Evolutionary conservation across 2,797 vertebrate species (phyloP), one percentile per base, ranked within the genome.

Genomic region (Catharus ustulatus): DNA sequence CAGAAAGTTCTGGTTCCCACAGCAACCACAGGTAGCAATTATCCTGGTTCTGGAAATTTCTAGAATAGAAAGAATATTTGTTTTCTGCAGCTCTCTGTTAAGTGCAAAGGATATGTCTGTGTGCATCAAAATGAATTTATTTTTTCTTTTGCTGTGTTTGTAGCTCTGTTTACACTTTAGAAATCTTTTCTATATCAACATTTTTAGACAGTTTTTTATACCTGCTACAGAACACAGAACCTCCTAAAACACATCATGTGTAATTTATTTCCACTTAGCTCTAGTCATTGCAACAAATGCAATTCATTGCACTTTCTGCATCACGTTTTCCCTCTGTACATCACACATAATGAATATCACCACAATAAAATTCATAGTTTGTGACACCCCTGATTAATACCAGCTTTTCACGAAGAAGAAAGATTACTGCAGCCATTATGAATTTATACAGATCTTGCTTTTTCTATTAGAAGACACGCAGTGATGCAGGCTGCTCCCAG

Each of bases 1-100:
- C 90, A 90, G 71, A 79, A 95, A 93, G 76, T 97, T 92, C 92
- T 95, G 94, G 96, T 97, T 97, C 97, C 97, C 96, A 97, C 94
- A 97, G 96, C 96, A 97, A 97, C 95, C 93, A 91, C 94, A 97
- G 95, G 96, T 94, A 93, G 87, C 87, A 95, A 96, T 97, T 97
- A 96, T 59, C 90, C 84, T 22, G 57, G 54, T 89, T 94, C 90
- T 94, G 93, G 87, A 94, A 68, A 80, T 93, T 94, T 94, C 93
- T 79, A 59, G 85, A 92, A 84, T 76, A 77, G 77, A 82, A 93
- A 68, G 74, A 69, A 23, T 52, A 58, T 87, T 72, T 73, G 76
- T 66, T 87, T 90, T 78, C 67, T 49, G 85, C 92, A 95, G 85
- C 67, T 86, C 81, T 61, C 62, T 48, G 74, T 78, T 78, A 84